Conservation (phyloP, 2,797 vertebrate species). For the Borostomias antarcticus region DNA sequence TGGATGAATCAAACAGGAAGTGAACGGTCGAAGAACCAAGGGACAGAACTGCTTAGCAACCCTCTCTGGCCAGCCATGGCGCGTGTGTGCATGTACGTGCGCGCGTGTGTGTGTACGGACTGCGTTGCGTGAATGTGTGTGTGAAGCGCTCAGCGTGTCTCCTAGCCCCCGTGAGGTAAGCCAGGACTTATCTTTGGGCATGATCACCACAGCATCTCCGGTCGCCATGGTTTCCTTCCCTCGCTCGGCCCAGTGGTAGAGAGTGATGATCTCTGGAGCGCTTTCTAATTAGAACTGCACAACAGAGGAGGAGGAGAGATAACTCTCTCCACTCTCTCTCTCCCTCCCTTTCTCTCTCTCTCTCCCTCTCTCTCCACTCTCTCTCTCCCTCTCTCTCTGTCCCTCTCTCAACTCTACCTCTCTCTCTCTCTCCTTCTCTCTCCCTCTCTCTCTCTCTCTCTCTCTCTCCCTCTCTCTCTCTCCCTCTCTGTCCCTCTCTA, state of each 20-base stretch:
- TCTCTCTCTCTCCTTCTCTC: too few relatives aligned
- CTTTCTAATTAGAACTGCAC: slow-evolving; percentile 63
- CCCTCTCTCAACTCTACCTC: background rate
- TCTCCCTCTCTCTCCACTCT: too few relatives aligned
- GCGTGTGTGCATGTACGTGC: background rate
- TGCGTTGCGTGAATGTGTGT: slow-evolving; percentile 9
- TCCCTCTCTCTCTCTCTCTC: too few relatives aligned
- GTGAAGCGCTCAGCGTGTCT: background rate
- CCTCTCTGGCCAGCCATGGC: background rate
- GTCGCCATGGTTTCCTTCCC: slow-evolving; percentile 31
- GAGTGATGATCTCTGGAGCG: slow-evolving; percentile 43
- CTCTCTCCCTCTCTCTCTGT: too few relatives aligned
- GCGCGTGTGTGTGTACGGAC: background rate
- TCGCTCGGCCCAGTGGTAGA: slow-evolving; percentile 16
- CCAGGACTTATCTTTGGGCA: background rate
- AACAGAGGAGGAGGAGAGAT: slow-evolving; percentile 29
- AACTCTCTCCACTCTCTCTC: too few relatives aligned
- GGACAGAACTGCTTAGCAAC: background rate
- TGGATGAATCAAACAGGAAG: slow-evolving; percentile 44
- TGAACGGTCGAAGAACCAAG: background rate
- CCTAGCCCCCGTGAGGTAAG: background rate
- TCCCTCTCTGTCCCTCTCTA: too few relatives aligned
- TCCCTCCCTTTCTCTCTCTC: too few relatives aligned
- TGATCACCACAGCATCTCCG: slow-evolving; percentile 36
- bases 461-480: too few relatives aligned